These are phyloP conservation scores for Benthosema pterotum DNA, from an alignment of 2,797 vertebrate species.

Conservation along the genomic window DNA sequence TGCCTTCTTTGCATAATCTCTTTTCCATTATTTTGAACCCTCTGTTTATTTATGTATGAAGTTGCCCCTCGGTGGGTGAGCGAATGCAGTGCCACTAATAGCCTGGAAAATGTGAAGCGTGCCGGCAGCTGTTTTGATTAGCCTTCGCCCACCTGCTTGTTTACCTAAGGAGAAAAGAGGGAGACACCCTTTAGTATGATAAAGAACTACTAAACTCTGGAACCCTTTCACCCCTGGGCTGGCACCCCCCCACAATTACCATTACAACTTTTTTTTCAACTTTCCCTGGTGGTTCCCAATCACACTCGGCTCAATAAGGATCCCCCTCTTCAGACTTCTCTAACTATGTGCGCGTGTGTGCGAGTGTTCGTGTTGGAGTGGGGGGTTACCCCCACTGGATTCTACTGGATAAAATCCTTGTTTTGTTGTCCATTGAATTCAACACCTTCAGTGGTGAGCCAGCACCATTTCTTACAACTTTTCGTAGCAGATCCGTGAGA, in stretches of 20 bases:
- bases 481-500: conserved; percentile 2
- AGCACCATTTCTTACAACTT: neutral
- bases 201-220: conserved; percentile 6
- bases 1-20: neutral
- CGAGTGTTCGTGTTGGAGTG: too few relatives aligned
- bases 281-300: conserved; percentile 3
- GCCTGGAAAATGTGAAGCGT: conserved; percentile 69
- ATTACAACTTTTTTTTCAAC: neutral
- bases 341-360: too few relatives aligned
- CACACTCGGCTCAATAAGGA: too few relatives aligned
- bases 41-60: conserved; percentile 24
- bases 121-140: conserved; percentile 64
- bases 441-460: neutral
- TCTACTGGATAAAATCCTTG: conserved; percentile 27
- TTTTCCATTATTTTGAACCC: conserved; percentile 17
- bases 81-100: conserved; percentile 37
- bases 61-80: conserved; percentile 41
- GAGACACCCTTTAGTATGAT: conserved; percentile 5
- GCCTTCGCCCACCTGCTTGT: conserved; percentile 72
- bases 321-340: too few relatives aligned
- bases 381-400: conserved; percentile 15
- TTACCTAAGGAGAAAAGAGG: conserved; percentile 38
- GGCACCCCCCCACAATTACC: neutral
- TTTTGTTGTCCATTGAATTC: conserved; percentile 9
- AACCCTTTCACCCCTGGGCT: conserved; percentile 13